Conservation (phyloP, 37 sponge, comb jelly and placozoan genomes). For the Tethya wilhelma region DNA sequence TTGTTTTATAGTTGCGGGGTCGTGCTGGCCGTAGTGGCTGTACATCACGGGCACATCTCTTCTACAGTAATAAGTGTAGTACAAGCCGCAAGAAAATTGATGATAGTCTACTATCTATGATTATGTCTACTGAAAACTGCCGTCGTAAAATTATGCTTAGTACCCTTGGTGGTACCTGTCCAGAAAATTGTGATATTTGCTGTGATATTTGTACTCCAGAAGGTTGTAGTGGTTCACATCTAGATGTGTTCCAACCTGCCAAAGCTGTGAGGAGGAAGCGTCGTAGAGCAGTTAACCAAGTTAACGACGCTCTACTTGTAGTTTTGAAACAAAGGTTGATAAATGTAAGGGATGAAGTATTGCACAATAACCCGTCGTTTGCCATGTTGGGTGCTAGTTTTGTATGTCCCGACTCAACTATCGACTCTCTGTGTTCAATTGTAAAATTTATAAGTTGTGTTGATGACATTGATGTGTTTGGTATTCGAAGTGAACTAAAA, state of each 20-base stretch:
- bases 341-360: neutral
- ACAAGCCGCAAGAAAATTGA: neutral
- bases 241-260: no score
- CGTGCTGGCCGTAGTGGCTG: constrained; percentile 16
- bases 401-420: constrained; percentile 5
- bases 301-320: neutral
- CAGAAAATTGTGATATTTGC: neutral
- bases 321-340: neutral
- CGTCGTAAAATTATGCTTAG: no score
- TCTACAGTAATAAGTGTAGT: no score
- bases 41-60: constrained; percentile 1
- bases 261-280: neutral
- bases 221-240: no score
- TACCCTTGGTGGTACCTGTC: no score
- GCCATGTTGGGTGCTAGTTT: neutral
- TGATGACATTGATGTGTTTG: neutral
- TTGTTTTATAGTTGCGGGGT: constrained; percentile 9
- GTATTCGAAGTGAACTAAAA: neutral
- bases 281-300: neutral
- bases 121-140: neutral
- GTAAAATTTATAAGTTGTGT: neutral
- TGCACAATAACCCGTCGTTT: neutral
- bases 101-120: neutral
- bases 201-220: constrained; percentile 13
- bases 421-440: neutral